Base-by-base conservation (phyloP, 2,888 invertebrate genomes). In the Encarsia formosa region DNA sequence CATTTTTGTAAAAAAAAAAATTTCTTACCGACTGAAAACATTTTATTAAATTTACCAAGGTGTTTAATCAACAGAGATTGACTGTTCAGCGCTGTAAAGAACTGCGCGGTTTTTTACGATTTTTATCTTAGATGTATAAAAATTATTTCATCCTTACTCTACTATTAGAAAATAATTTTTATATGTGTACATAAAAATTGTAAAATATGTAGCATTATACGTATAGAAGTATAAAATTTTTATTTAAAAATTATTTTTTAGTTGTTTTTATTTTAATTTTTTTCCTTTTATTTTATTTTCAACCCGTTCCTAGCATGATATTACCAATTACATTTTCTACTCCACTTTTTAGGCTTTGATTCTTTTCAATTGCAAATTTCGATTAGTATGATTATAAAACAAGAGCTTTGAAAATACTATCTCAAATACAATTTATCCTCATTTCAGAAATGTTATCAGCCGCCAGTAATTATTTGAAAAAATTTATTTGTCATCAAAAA, bases 121-220 rank as follows among this genome's bases (percentile, higher is more conserved):
- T 56, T 53, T 56, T 56, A 56, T 53, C 37, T 53, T 48, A 48
- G 38, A 53, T 53, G 56, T 56, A 56, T 53, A 53, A 56, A 56
- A 56, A 56, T 56, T 56, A 56, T 56, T 52, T 50, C 50, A 50
- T 5, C 24, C 35, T 32, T 39, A 47, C 18, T 44, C 32, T 16
- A 52, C 45, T 52, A 45, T 37, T 56, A 56, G 52, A 49, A 52
- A 52, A 52, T 56, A 56, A 52, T 56, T 56, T 56, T 56, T 52
- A 52, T 56, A 56, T 49, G 54, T 54, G 52, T 56, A 56, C 46
- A 56, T 56, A 56, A 52, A 56, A 52, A 56, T 56, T 56, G 56
- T 56, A 56, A 56, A 56, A 56, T 50, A 44, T 56, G 49, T 52
- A 52, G 49, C 44, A 52, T 48, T 50, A 52, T 52, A 42, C 24